Base-by-base conservation (phyloP, 1,140 invertebrate genomes). In the Drosophila asahinai region DNA sequence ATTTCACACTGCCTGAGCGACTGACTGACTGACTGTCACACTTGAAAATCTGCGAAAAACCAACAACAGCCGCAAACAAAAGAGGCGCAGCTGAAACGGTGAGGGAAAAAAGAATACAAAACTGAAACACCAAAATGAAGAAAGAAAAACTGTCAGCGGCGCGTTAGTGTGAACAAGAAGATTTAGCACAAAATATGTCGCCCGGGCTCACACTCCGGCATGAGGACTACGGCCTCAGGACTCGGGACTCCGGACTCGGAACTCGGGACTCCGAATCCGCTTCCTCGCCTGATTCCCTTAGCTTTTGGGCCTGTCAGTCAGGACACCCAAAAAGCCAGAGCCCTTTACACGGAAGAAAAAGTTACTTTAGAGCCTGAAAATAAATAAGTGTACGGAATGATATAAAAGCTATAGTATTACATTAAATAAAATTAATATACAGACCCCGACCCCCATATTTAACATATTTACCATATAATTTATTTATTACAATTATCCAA, bases 121-220 rank as follows among this genome's bases (percentile, higher is more conserved):
- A 60, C 52, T 79, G 57, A 66, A 60, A 49, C 71, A 66, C 52
- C 66, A 66, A 81, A 78, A 86, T 70, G 78, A 81, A 79, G 78
- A 75, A 81, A 77, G 76, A 81, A 75, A 78, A 86, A 90, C 81
- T 89, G 84, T 89, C 84, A 90, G 86, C 84, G 47, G 49, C 63
- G 78, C 75, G 86, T 90, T 89, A 79, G 86, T 89, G 84, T 89
- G 84, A 89, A 89, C 86, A 90, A 81, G 86, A 89, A 89, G 84
- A 89, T 84, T 89, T 90, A 81, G 75, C 84, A 80, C 78, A 84
- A 90, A 89, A 89, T 89, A 87, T 87, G 81, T 87, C 77, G 77
- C 58, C 58, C 54, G 63, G 57, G 14, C 75, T 63, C 51, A 42
- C 49, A 57, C 54, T 67, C 63, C 49, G 49, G 30, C 27, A n/a